Evolutionary conservation across 2,113 vertebrate species (phyloP).

Genomic region (Ptilonorhynchus violaceus): DNA sequence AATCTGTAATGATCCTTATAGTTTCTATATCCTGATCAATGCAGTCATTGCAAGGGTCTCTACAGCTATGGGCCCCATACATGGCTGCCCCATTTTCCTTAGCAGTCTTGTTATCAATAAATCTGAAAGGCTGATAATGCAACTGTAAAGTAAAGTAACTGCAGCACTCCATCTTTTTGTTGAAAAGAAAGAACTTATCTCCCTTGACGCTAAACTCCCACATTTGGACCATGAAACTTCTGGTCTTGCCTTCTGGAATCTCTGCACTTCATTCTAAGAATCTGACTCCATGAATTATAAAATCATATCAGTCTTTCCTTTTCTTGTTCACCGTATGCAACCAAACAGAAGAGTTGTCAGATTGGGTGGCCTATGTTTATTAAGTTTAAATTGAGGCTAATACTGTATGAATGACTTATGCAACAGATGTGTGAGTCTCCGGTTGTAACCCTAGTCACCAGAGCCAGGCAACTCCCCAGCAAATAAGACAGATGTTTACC

Average conservation of each 20-base stretch:
- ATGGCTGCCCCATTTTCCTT: not conserved
- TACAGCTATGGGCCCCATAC: not conserved
- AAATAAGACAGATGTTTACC: not conserved
- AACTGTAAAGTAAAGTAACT: not conserved
- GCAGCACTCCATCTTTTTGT: not conserved
- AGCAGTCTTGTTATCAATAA: not conserved
- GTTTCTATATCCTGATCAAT: not conserved
- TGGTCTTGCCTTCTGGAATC: not conserved
- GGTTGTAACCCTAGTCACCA: not conserved
- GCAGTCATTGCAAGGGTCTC: not conserved
- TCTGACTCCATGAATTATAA: not conserved
- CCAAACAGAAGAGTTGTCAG: not conserved
- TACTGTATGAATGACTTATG: not conserved
- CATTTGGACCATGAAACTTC: not conserved
- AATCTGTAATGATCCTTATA: not conserved
- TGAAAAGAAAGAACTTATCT: not conserved
- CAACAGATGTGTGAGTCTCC: not conserved
- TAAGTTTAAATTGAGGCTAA: not conserved
- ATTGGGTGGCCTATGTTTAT: not conserved
- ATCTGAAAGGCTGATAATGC: not conserved
- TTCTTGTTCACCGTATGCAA: not conserved
- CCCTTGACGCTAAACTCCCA: not conserved
- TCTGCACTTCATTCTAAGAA: not conserved
- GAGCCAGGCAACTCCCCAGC: not conserved
- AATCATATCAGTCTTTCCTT: not conserved